Base-by-base conservation (phyloP, 2,888 invertebrate species). In the Chrysolina americana region DNA sequence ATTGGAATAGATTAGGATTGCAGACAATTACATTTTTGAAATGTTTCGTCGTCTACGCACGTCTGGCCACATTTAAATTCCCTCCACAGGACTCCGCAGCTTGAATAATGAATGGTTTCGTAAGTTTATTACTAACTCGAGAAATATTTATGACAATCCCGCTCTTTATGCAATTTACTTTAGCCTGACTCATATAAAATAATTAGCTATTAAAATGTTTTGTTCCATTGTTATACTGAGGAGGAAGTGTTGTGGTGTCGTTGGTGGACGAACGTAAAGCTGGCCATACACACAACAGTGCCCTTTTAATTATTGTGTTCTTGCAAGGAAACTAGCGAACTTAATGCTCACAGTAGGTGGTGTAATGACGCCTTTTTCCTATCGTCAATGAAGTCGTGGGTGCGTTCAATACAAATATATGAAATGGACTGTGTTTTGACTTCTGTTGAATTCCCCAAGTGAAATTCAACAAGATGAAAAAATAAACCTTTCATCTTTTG, bases 1-100 rank as follows among this genome's bases (percentile, higher is more conserved):
- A 59, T 59, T 23, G 59, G 23, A 59, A 59, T 59, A 59, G 59
- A 59, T 36, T 59, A 11, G 17, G 59, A 59, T 28, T 28, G 59
- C 59, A 59, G 59, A 59, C 59, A 59, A 59, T 59, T 59, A 59
- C 59, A 59, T 59, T 59, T 59, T 59, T n/a, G 28, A 59, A 59
- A 59, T 59, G 36, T 36, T 36, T 59, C 36, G 59, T 59, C 59
- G 59, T 59, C 59, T 28, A 59, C 28, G 59, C 8, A 36, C 17
- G 59, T 59, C 59, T 59, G 59, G 59, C n/a, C n/a, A n/a, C 59
- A 15, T 59, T 59, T 36, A 2, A 59, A 59, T 36, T 23, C 36
- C 28, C 59, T 9, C 59, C 36, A 59, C 59, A 23, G n/a, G 4
- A 4, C 47, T n/a, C n/a, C n/a, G 47, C 5, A 47, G 5, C n/a